Conservation (phyloP, 2,797 vertebrate species). For the Psittacula echo region DNA sequence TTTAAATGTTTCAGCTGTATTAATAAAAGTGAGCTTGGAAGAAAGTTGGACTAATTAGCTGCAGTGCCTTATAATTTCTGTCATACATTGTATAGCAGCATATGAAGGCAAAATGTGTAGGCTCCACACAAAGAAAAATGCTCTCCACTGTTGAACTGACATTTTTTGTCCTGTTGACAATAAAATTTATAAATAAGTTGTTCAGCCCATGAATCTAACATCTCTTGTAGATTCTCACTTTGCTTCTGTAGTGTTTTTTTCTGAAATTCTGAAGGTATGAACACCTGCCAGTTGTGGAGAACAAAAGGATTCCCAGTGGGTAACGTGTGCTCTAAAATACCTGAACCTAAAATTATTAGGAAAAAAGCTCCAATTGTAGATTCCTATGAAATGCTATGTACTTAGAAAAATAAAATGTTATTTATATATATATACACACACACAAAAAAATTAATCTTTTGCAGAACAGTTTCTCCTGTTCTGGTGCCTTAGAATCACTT, state of each 20-base stretch:
- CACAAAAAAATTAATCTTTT: not conserved
- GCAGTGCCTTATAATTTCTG: constrained; percentile 61
- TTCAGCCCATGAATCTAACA: not conserved
- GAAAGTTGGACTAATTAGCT: constrained; percentile 60
- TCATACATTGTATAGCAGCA: constrained; percentile 28
- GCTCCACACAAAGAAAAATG: constrained; percentile 11
- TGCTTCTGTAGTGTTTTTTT: not conserved
- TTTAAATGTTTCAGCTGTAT: constrained; percentile 68
- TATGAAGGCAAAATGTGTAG: constrained; percentile 53
- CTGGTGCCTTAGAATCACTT: not conserved
- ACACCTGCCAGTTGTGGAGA: not conserved
- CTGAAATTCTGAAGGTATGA: not conserved
- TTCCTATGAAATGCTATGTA: not conserved
- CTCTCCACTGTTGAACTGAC: not conserved
- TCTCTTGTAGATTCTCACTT: not conserved
- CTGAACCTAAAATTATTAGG: not conserved
- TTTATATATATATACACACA: not conserved
- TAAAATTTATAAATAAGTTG: not conserved
- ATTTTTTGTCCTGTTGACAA: not conserved
- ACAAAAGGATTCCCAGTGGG: not conserved
- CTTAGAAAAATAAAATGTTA: not conserved
- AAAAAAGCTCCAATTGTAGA: not conserved
- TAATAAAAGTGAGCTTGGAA: constrained; percentile 54
- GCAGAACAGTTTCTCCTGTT: not conserved
- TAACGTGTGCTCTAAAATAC: not conserved